Conservation (phyloP, 2,797 vertebrate species). For the Acestrorhynchus altus region DNA sequence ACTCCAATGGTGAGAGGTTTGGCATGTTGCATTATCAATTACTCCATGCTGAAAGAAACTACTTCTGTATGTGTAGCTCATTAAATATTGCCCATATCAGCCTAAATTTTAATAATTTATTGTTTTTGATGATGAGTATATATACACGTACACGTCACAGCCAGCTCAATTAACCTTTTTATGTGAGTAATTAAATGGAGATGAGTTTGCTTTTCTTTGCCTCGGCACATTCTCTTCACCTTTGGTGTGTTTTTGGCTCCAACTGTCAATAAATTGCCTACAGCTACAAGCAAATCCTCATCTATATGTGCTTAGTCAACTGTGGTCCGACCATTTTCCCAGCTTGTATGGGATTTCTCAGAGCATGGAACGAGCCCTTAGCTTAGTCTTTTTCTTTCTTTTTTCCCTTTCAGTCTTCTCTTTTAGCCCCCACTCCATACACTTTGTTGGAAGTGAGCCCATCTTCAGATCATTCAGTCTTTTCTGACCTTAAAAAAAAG, state of each 20-base stretch:
- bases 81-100: too few species aligned
- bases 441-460: constrained; percentile 76
- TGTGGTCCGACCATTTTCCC: constrained; percentile 81
- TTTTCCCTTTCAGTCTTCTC: constrained; percentile 58
- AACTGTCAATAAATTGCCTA: constrained; percentile 72
- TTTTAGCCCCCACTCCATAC: constrained; percentile 73
- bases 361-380: constrained; percentile 73
- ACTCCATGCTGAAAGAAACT: too few species aligned
- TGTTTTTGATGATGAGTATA: too few species aligned
- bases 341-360: constrained; percentile 77
- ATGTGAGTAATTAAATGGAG: constrained; percentile 61
- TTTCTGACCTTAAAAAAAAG: constrained; percentile 76
- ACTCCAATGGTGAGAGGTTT: too few species aligned
- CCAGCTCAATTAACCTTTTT: constrained; percentile 31
- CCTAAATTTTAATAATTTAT: too few species aligned
- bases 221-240: constrained; percentile 76
- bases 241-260: constrained; percentile 80
- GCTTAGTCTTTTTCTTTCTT: constrained; percentile 65
- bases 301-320: constrained; percentile 76
- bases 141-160: neutral
- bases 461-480: constrained; percentile 77
- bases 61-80: too few species aligned
- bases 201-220: constrained; percentile 71
- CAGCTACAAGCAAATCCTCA: constrained; percentile 77
- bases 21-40: too few species aligned